A percentile compares a stretch with the other conserved stretches of the same genome.
phyloP scores from a whole-genome alignment of 2,797 vertebrate genomes.

The Tokudaia tokunoshimensis region DNA sequence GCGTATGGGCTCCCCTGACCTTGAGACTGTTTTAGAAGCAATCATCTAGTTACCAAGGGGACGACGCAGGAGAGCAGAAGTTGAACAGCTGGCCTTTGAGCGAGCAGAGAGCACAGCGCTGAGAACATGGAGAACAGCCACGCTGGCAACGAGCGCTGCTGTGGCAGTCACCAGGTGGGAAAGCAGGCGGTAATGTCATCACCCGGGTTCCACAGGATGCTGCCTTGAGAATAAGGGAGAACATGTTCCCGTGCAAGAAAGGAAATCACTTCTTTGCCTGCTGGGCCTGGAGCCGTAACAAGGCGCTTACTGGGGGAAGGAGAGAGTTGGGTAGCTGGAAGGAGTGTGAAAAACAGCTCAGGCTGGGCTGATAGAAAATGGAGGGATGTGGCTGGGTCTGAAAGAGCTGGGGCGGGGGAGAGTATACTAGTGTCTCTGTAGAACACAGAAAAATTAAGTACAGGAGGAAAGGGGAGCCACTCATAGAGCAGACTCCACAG shows the following conservation, averaged over 20 bases:
- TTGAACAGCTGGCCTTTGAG: conserved; percentile 69
- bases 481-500: not conserved
- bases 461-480: not conserved
- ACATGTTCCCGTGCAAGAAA: not conserved
- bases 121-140: not conserved
- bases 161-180: conserved; percentile 25
- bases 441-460: not conserved
- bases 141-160: not conserved
- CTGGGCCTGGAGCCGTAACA: not conserved
- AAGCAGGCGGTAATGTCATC: not conserved
- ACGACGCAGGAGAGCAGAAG: conserved; percentile 34
- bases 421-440: not conserved
- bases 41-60: conserved; percentile 71
- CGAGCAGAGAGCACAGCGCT: not conserved
- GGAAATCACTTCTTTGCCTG: not conserved
- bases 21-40: conserved; percentile 45
- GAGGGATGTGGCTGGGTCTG: not conserved
- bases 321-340: not conserved
- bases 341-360: not conserved
- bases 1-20: not conserved
- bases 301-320: not conserved
- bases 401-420: too few species aligned
- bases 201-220: not conserved
- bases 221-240: not conserved
- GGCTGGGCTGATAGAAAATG: not conserved